phyloP scores from a whole-genome alignment of 2,797 vertebrate species.

The Monodelphis domestica region DNA sequence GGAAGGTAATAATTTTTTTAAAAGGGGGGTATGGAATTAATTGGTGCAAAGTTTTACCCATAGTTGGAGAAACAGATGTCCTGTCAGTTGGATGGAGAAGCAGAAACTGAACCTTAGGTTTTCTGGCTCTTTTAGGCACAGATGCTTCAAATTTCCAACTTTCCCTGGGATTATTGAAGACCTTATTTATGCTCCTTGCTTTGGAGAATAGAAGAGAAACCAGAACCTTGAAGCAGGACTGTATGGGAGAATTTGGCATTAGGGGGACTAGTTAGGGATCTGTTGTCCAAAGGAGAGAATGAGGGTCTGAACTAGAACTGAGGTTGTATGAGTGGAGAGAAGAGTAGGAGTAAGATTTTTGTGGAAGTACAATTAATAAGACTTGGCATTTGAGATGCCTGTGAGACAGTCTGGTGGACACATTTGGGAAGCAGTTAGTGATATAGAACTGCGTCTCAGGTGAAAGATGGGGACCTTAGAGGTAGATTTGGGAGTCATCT shows the following conservation, averaged over 20 bases:
- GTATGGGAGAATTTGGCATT: not conserved
- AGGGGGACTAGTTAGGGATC: not conserved
- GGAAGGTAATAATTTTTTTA: no score
- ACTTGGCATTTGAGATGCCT: no score
- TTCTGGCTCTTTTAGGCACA: not conserved
- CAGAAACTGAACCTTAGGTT: not conserved
- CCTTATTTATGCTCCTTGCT: not conserved
- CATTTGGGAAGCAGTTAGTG: not conserved
- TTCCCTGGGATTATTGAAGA: not conserved
- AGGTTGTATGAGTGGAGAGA: not conserved
- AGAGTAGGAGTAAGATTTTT: not conserved
- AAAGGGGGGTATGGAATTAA: not conserved
- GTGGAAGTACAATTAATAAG: not conserved
- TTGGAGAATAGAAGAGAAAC: not conserved
- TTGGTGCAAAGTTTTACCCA: not conserved
- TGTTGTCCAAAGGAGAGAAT: not conserved
- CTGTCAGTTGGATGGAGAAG: not conserved
- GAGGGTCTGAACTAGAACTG: not conserved
- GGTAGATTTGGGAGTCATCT: not conserved
- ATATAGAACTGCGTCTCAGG: not conserved
- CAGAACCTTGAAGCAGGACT: no score
- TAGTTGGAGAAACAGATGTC: not conserved
- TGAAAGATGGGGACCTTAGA: not conserved
- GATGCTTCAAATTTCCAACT: not conserved
- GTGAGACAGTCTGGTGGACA: not conserved